phyloP scores from a whole-genome alignment of 2,888 invertebrate genomes.

The Anticlea derivata region DNA sequence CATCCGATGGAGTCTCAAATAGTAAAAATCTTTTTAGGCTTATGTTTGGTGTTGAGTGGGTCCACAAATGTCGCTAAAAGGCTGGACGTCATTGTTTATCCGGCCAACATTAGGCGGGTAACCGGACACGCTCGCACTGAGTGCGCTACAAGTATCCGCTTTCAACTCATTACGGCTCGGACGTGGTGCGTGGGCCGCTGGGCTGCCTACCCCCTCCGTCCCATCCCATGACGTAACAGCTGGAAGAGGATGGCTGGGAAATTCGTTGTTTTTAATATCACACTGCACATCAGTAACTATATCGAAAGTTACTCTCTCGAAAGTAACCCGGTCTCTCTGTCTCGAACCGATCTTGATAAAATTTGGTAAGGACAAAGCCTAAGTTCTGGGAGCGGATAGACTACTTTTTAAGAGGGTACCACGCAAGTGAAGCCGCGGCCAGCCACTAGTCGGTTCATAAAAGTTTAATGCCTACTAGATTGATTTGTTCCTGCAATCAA shows the following conservation, averaged over 20 bases:
- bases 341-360: no score
- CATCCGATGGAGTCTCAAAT: slow-evolving; percentile 70
- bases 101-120: slow-evolving; percentile 83
- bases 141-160: slow-evolving; percentile 84
- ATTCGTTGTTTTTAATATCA: no score
- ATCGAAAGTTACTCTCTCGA: no score
- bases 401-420: no score
- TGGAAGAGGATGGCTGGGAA: slow-evolving; percentile 10
- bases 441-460: no score
- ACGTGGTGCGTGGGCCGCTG: slow-evolving; percentile 78
- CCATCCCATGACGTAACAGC: slow-evolving; percentile 35
- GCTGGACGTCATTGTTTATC: slow-evolving; percentile 84
- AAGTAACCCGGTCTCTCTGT: no score
- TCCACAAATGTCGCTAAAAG: slow-evolving; percentile 84
- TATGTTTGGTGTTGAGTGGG: slow-evolving; percentile 81
- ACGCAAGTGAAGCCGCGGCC: no score
- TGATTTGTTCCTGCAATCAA: no score
- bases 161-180: slow-evolving; percentile 83
- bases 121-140: slow-evolving; percentile 83
- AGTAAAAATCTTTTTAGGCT: slow-evolving; percentile 82
- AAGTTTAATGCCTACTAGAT: no score
- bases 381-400: no score
- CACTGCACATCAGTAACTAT: no score
- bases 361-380: no score
- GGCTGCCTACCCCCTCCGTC: slow-evolving; percentile 48